A percentile compares a stretch with the other conserved stretches of the same genome.
phyloP scores from a whole-genome alignment of 1,140 invertebrate species.

The Halyomorpha halys region DNA sequence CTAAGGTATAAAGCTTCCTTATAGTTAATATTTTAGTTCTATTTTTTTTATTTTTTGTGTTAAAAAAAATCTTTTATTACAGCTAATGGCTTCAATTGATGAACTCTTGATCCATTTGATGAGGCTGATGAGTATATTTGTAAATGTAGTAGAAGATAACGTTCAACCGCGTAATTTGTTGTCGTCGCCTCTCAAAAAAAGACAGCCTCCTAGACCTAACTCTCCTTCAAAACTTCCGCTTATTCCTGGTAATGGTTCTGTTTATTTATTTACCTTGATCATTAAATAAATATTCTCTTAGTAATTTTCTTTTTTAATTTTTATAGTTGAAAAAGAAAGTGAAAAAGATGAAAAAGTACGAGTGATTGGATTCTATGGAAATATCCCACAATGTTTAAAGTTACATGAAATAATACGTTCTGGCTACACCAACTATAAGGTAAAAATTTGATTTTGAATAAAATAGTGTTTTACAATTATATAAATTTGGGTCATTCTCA shows the following conservation, averaged over 20 bases:
- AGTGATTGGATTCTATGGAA: slow-evolving; percentile 51
- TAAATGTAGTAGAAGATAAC: slow-evolving; percentile 64
- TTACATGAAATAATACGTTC: slow-evolving; percentile 62
- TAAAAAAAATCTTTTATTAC: background rate
- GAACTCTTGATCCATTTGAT: slow-evolving; percentile 49
- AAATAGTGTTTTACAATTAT: no score
- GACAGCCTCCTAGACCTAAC: slow-evolving; percentile 34
- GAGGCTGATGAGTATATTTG: slow-evolving; percentile 60
- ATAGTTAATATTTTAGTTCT: background rate
- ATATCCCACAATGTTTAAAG: slow-evolving; percentile 63
- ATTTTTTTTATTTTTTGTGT: background rate
- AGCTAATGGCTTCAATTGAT: slow-evolving; percentile 20
- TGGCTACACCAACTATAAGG: slow-evolving; percentile 70
- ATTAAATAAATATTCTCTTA: slow-evolving; percentile 10
- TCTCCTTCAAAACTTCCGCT: slow-evolving; percentile 33
- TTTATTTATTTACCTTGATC: slow-evolving; percentile 6
- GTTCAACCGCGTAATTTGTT: slow-evolving; percentile 32
- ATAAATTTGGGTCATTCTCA: no score
- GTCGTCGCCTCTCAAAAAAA: slow-evolving; percentile 44
- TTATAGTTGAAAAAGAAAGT: slow-evolving; percentile 29
- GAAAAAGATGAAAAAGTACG: slow-evolving; percentile 35
- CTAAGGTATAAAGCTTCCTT: no score
- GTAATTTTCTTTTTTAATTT: background rate
- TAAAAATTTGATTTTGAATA: slow-evolving; percentile 29
- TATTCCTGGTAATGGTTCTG: slow-evolving; percentile 32